Evolutionary conservation across 2,113 vertebrate genomes (phyloP), one percentile per base, ranked within the genome.

Genomic region (Proteles cristata): DNA sequence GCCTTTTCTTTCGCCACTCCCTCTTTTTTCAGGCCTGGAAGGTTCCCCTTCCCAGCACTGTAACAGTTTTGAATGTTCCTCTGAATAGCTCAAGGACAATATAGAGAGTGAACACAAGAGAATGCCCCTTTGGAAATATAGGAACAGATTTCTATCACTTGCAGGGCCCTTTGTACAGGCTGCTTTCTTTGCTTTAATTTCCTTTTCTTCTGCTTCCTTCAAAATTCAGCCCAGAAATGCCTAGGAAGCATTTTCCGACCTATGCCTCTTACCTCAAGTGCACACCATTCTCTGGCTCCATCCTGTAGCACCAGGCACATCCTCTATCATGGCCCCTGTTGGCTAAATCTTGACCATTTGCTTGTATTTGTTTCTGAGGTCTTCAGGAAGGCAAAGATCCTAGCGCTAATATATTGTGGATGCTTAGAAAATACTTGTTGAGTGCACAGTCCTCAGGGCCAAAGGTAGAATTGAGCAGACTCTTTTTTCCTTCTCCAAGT

Each of bases 401-500:
- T 83, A 74, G 45, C 11, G 17, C 48, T 48, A 43, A 45, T 45
- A 55, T n/a, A n/a, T 55, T 17, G 2, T 66, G 28, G 48, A 58
- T 87, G 17, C 76, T 94, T 82, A 74, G 45, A 73, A 77, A 66
- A 65, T 93, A 66, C 45, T 92, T 82, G 35, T n/a, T 63, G 48
- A 63, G 82, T 82, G 39, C 31, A 68, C 3, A 31, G 90, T 96
- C 16, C 26, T 90, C 4, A 81, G 74, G 45, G 23, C 7, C 66
- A 48, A 66, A 91, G 16, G 82, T 85, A 88, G 84, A 95, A 76
- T 7, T 28, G 25, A 94, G 39, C 16, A 79, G 55, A 79, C 25
- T 65, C 65, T 93, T 95, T 97, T 93, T 94, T 97, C 68, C 28
- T 93, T 73, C 48, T 5, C 23, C 43, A 91, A 79, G 61, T 79